A percentile compares a stretch with the other conserved stretches of the same genome.
Evolutionary conservation across 1,140 invertebrate genomes (phyloP).

Genomic region (Brachionus koreanus): DNA sequence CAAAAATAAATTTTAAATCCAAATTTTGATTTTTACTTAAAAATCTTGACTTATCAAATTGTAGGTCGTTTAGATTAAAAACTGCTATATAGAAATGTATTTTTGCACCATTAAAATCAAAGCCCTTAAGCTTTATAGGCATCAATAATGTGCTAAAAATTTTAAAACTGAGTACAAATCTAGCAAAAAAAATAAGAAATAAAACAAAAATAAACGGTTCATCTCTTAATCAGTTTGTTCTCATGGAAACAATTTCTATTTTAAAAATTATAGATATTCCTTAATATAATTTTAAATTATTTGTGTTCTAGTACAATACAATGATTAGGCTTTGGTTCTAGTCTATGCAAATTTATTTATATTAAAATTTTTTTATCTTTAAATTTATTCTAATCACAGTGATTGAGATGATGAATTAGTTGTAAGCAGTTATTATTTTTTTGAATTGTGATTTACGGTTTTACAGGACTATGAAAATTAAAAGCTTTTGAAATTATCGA

Average conservation of each 20-base stretch:
- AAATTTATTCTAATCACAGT: slow-evolving; percentile 9
- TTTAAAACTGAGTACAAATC: neutral
- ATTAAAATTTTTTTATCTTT: neutral
- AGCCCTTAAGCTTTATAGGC: neutral
- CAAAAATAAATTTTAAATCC: neutral
- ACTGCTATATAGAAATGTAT: neutral
- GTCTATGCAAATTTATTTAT: neutral
- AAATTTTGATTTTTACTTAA: neutral
- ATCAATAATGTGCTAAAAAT: neutral
- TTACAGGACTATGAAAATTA: neutral
- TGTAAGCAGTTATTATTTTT: neutral
- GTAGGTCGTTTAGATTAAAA: neutral
- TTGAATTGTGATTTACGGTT: neutral
- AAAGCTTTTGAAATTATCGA: neutral
- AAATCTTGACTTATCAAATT: neutral
- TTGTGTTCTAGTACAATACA: neutral
- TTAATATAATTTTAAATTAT: neutral
- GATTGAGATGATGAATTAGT: neutral
- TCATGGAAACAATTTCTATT: slow-evolving; percentile 37
- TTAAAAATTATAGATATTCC: neutral
- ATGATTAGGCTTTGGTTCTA: neutral
- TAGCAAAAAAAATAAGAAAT: neutral
- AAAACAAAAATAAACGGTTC: slow-evolving; percentile 31
- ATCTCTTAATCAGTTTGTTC: slow-evolving; percentile 35
- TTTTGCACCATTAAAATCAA: slow-evolving; percentile 18